Base-by-base conservation (phyloP, 1,140 invertebrate genomes). In the Drosophila mojavensis region DNA sequence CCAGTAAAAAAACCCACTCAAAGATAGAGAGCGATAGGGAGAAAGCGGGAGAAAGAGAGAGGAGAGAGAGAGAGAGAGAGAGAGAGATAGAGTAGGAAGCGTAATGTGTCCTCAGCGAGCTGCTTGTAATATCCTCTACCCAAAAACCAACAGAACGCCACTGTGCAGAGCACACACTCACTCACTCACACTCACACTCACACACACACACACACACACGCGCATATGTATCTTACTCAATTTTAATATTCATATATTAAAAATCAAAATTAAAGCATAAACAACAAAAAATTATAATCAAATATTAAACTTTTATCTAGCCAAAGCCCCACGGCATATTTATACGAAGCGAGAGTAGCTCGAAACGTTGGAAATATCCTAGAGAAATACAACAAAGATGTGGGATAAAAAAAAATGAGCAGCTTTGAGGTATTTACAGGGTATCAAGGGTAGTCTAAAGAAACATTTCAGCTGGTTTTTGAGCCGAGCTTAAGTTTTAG, bases 71-170 rank as follows among this genome's bases (percentile, higher is more conserved):
- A 20, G 24, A 41, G 43, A 2, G 28, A 24, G 43, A 2, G 28
- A 1, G n/a, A 51, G 20, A 30, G 55, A 5, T n/a, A 15, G 28
- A n/a, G 30, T 13, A 43, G 15, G 24, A 11, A 39, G 33, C 36
- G 36, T 4, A 58, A 20, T 11, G 33, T 11, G 15, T 24, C 15
- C 36, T 36, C 11, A 13, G 20, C 36, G 36, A 59, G 56, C 41
- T 5, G 56, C 56, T 45, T 28, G 67, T 48, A 56, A 64, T 64
- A 70, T 43, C 60, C 59, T 39, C 39, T 39, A 39, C 24, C 53
- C 50, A 17, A 17, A 13, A 50, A 28, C 61, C 28, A 51, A 55
- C 54, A 33, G 30, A 15, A n/a, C 17, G 33, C 15, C 28, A 20
- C 55, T 20, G 11, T 20, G 20, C 17, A 50, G 5, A 24, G 6